Conservation (phyloP, 2,113 vertebrate genomes). For the Ceyx melanurus region DNA sequence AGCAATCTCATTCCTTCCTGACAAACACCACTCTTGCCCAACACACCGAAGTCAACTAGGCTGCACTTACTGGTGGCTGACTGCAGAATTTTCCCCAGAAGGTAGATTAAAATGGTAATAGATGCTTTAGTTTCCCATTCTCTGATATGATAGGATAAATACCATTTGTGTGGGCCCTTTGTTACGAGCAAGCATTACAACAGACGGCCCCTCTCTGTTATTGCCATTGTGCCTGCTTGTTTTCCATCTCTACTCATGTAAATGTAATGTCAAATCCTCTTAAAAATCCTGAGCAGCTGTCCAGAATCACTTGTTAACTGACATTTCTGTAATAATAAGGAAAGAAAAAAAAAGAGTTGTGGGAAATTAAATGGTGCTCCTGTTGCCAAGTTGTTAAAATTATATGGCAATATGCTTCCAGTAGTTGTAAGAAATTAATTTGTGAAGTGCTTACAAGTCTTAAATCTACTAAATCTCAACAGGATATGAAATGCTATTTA, state of each 20-base stretch:
- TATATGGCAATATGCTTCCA: conserved; percentile 65
- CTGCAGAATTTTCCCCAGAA: conserved; percentile 47
- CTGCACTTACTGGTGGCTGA: conserved; percentile 41
- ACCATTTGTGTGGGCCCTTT: not conserved
- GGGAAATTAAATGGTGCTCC: conserved; percentile 58
- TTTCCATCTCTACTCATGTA: conserved; percentile 45
- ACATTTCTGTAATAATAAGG: conserved; percentile 61
- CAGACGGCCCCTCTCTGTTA: not conserved
- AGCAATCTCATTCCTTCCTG: not conserved
- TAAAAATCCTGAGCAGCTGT: conserved; percentile 36
- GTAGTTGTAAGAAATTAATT: conserved; percentile 69
- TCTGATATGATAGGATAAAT: not conserved
- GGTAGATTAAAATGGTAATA: conserved; percentile 46
- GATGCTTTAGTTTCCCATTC: conserved; percentile 26
- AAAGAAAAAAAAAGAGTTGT: conserved; percentile 59
- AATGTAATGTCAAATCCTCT: conserved; percentile 63
- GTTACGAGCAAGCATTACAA: not conserved
- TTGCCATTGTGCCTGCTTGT: not conserved
- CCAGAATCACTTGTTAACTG: conserved; percentile 61
- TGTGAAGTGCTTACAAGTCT: conserved; percentile 65
- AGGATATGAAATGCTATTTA: conserved; percentile 57
- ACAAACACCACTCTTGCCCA: not conserved
- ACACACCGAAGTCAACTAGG: conserved; percentile 5
- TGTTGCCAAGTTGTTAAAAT: conserved; percentile 68
- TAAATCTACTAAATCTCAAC: conserved; percentile 60